Percentiles rank a stretch among this genome's conserved stretches.
These are phyloP conservation scores for Austrolebias charrua DNA, from an alignment of 2,797 vertebrate species.

Conservation along the genomic window DNA sequence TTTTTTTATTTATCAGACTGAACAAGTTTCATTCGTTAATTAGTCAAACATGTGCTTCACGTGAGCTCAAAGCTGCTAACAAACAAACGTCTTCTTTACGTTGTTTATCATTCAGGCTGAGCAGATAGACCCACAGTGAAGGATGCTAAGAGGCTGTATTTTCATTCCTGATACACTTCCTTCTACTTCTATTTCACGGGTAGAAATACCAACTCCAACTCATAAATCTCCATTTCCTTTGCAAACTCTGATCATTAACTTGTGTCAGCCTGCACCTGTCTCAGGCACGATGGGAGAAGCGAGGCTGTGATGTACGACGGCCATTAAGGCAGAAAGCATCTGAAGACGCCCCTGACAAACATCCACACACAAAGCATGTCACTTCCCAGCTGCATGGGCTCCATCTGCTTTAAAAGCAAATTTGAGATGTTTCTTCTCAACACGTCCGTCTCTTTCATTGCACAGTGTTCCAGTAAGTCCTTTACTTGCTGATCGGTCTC, in stretches of 20 bases:
- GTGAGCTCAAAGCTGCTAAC: conserved; percentile 7
- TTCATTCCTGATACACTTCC: conserved; percentile 45
- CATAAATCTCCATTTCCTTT: conserved; percentile 74
- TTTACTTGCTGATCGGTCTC: conserved; percentile 37
- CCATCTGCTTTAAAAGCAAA: conserved; percentile 41
- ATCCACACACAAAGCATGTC: conserved; percentile 34
- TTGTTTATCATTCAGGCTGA: conserved; percentile 35
- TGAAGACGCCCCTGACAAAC: conserved; percentile 56
- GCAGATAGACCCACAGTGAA: conserved; percentile 21
- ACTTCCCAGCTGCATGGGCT: conserved; percentile 31
- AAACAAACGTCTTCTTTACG: conserved; percentile 3
- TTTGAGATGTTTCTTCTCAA: conserved; percentile 40
- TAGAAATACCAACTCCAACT: conserved; percentile 33
- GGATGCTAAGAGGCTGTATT: conserved; percentile 32
- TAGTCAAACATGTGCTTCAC: conserved; percentile 17
- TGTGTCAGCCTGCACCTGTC: conserved; percentile 49
- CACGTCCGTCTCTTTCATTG: conserved; percentile 36
- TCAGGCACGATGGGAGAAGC: conserved; percentile 40
- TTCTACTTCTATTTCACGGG: conserved; percentile 31
- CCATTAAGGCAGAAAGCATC: conserved; percentile 66
- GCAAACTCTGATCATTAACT: conserved; percentile 75
- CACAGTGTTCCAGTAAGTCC: conserved; percentile 24
- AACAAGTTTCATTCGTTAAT: conserved; percentile 8
- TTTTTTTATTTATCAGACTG: too few species aligned
- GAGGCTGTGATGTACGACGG: conserved; percentile 70